Conservation (phyloP, 2,113 vertebrate genomes). For the Marmota monax region DNA sequence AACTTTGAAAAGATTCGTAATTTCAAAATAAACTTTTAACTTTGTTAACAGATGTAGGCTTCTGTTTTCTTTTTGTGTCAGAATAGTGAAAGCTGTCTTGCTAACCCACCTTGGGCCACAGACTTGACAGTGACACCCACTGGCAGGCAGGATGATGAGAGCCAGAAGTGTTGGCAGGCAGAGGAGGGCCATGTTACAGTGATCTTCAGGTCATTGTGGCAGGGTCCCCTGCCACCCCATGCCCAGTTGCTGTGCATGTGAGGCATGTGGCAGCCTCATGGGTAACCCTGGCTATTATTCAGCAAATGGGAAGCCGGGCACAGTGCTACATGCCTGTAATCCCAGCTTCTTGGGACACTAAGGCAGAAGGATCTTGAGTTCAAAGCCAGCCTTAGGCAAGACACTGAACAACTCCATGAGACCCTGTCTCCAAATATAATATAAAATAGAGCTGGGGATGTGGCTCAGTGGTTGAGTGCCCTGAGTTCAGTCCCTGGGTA, state of each 20-base stretch:
- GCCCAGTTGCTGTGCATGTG: neutral
- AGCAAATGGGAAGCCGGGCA: too few relatives aligned
- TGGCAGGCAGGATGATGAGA: neutral
- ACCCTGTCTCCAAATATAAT: too few relatives aligned
- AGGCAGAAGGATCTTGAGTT: too few relatives aligned
- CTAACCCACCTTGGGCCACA: neutral
- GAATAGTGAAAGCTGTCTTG: neutral
- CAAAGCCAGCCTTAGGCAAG: too few relatives aligned
- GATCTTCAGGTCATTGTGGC: neutral
- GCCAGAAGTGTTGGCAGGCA: neutral
- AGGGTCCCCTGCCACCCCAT: neutral
- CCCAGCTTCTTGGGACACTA: too few relatives aligned
- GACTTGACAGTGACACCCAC: neutral
- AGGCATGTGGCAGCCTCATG: neutral
- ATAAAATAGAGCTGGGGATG: too few relatives aligned
- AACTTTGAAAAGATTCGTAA: neutral
- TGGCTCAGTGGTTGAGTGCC: too few relatives aligned
- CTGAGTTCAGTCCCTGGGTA: too few relatives aligned
- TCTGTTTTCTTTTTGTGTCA: slow-evolving; percentile 6
- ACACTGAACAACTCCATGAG: too few relatives aligned
- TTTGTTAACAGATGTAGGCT: neutral
- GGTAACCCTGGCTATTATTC: neutral
- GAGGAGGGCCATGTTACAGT: neutral
- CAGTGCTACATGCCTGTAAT: too few relatives aligned
- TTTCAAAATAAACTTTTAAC: neutral